These are phyloP conservation scores for Micrastur ruficollis DNA, from an alignment of 2,797 vertebrate genomes.

Conservation along the genomic window DNA sequence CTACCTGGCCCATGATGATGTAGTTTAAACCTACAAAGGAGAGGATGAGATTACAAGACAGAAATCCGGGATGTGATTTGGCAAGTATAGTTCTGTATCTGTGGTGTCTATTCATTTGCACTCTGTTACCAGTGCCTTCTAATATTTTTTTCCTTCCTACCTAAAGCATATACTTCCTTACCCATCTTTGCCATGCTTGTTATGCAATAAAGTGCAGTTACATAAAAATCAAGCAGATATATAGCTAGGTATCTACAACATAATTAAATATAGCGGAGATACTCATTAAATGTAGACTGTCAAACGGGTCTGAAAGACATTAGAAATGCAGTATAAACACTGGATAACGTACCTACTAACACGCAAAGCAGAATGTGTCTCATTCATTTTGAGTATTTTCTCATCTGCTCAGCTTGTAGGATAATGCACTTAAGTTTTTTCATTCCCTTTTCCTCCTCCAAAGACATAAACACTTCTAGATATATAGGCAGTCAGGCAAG, in stretches of 20 bases:
- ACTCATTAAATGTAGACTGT: not conserved
- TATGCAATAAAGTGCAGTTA: not conserved
- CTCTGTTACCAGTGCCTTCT: not conserved
- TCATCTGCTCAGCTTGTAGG: not conserved
- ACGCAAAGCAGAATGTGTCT: not conserved
- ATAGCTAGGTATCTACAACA: not conserved
- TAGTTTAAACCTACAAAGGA: conserved; percentile 90
- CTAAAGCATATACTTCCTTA: not conserved
- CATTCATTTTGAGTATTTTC: not conserved
- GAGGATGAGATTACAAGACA: not conserved
- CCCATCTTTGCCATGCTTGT: not conserved
- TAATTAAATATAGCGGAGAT: not conserved
- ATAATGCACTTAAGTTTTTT: not conserved
- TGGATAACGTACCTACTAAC: not conserved
- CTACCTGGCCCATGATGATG: conserved; percentile 94
- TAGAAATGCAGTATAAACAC: not conserved
- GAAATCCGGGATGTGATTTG: not conserved
- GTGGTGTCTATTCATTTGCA: not conserved
- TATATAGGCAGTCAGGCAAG: not conserved
- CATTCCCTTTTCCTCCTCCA: not conserved
- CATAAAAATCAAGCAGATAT: not conserved
- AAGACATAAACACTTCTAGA: not conserved
- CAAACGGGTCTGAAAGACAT: not conserved
- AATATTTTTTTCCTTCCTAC: not conserved
- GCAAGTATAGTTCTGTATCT: not conserved